These are phyloP conservation scores for Xiphophorus birchmanni DNA, from an alignment of 2,797 vertebrate species.

Conservation along the genomic window DNA sequence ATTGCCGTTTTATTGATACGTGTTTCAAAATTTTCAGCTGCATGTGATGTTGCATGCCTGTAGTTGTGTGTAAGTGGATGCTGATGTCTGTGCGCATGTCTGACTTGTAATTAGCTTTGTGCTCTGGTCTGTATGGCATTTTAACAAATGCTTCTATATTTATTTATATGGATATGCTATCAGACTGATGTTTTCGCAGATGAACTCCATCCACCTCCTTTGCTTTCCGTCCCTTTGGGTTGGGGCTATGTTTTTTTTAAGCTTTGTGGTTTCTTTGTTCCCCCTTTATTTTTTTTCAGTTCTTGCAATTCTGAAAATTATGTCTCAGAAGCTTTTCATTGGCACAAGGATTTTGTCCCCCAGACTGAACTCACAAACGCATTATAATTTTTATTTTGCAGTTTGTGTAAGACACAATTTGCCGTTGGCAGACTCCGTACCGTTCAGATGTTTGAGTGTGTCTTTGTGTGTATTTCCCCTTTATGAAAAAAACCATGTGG, in stretches of 20 bases:
- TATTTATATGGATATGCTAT: constrained; percentile 60
- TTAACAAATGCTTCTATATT: constrained; percentile 79
- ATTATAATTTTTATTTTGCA: constrained; percentile 56
- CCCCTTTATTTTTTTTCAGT: constrained; percentile 61
- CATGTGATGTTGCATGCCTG: constrained; percentile 15
- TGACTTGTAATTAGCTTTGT: constrained; percentile 78
- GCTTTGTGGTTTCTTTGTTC: constrained; percentile 58
- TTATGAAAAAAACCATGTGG: neutral
- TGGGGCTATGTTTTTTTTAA: constrained; percentile 58
- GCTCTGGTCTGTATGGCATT: constrained; percentile 72
- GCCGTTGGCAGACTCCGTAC: constrained; percentile 30
- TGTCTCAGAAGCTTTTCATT: constrained; percentile 67
- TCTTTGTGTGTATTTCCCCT: neutral
- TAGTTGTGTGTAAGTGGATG: constrained; percentile 27
- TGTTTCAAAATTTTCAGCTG: constrained; percentile 14
- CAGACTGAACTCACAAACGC: constrained; percentile 64
- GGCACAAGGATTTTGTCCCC: constrained; percentile 27
- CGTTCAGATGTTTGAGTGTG: constrained; percentile 5
- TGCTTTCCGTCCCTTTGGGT: constrained; percentile 13
- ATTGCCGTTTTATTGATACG: constrained; percentile 71
- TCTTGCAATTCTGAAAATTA: constrained; percentile 77
- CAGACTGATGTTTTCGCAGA: constrained; percentile 49
- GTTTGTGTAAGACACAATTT: constrained; percentile 41
- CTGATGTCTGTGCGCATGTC: constrained; percentile 26
- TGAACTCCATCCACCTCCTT: constrained; percentile 20